Conservation (phyloP, 2,797 vertebrate genomes). For the Tenualosa thibaudeaui region DNA sequence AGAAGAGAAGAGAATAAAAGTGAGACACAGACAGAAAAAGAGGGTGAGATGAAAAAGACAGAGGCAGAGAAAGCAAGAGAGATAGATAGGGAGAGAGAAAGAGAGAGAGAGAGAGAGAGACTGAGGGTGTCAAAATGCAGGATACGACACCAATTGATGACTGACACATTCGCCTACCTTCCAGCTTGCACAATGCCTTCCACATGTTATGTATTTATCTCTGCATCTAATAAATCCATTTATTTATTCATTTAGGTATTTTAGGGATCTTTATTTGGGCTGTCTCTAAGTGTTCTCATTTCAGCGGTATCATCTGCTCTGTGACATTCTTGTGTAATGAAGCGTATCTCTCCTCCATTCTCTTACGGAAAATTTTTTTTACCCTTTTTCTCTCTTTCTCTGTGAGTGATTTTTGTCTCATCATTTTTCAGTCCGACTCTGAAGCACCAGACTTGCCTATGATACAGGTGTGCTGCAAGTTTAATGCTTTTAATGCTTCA, state of each 20-base stretch:
- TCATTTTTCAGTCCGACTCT: background rate
- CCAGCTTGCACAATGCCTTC: slow-evolving; percentile 3
- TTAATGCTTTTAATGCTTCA: background rate
- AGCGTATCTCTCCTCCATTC: background rate
- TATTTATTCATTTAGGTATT: background rate
- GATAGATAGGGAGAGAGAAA: background rate
- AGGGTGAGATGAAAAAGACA: background rate
- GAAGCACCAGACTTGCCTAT: background rate
- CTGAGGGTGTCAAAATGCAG: background rate
- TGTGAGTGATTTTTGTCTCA: background rate
- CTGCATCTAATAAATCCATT: background rate
- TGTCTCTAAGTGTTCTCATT: background rate
- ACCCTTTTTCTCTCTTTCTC: slow-evolving; percentile 10
- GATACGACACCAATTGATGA: slow-evolving; percentile 18
- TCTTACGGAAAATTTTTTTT: slow-evolving; percentile 18
- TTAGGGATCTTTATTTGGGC: background rate
- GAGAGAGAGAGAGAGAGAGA: background rate
- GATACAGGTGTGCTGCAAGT: no score
- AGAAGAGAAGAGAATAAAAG: background rate
- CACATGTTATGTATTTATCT: background rate
- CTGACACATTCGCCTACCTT: slow-evolving; percentile 14
- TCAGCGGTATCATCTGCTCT: background rate
- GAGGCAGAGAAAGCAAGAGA: background rate
- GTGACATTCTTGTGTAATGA: background rate
- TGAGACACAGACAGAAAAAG: background rate